Evolutionary conservation across 2,113 vertebrate species (phyloP).

Genomic region (Sakesphorus luctuosus): DNA sequence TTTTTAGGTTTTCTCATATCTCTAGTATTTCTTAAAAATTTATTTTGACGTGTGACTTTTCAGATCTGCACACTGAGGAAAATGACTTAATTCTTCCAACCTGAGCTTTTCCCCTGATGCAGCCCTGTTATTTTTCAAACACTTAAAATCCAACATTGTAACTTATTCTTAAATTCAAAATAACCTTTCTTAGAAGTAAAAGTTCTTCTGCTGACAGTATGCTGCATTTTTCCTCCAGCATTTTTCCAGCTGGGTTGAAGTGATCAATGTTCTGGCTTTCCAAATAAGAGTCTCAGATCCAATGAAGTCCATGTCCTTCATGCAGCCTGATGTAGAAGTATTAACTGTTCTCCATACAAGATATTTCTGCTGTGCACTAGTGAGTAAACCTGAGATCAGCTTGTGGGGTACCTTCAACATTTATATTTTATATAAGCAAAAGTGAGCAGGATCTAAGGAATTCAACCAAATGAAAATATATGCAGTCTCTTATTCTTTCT

Average conservation of each 20-base stretch:
- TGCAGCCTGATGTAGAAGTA: neutral
- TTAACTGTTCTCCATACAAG: neutral
- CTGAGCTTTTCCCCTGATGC: neutral
- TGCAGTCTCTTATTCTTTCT: neutral
- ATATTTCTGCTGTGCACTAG: neutral
- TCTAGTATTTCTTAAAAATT: neutral
- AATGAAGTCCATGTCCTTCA: neutral
- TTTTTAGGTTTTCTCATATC: neutral
- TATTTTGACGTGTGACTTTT: neutral
- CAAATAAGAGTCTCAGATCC: neutral
- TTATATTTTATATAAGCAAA: neutral
- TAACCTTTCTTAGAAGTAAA: neutral
- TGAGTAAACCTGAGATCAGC: neutral
- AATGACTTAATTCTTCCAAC: neutral
- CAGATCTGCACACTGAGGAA: neutral
- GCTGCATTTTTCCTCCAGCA: neutral
- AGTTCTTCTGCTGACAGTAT: neutral
- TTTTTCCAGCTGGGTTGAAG: neutral
- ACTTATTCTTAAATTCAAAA: neutral
- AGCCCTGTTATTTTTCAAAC: neutral
- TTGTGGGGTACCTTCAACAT: neutral
- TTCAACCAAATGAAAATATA: neutral
- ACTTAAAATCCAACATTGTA: neutral
- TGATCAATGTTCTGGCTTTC: neutral
- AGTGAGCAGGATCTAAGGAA: neutral